These are phyloP conservation scores for Orius insidiosus DNA, from an alignment of 1,140 invertebrate genomes.

Conservation along the genomic window DNA sequence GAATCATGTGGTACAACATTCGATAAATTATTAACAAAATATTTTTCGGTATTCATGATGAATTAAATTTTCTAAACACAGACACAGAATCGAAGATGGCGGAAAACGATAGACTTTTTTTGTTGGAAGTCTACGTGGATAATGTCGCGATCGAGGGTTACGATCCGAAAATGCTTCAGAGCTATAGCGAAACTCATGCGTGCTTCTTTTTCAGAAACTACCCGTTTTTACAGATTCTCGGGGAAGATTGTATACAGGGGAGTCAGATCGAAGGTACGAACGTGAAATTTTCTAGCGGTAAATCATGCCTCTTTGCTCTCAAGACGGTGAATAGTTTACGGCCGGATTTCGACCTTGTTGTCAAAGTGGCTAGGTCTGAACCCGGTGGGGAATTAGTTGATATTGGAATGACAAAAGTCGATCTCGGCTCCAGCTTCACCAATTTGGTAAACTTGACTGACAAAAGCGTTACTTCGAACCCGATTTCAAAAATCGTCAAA, in stretches of 20 bases:
- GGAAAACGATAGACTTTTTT: slow-evolving; percentile 21
- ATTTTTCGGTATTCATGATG: no score
- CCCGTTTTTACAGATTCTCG: slow-evolving; percentile 25
- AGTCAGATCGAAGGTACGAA: slow-evolving; percentile 22
- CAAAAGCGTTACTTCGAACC: slow-evolving; percentile 17
- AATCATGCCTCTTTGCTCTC: slow-evolving; percentile 30
- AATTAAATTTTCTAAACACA: no score
- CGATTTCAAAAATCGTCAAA: slow-evolving; percentile 31
- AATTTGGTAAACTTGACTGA: slow-evolving; percentile 20
- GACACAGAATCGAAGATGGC: slow-evolving; percentile 1
- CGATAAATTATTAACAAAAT: no score
- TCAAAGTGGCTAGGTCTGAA: slow-evolving; percentile 20
- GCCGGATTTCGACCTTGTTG: slow-evolving; percentile 24
- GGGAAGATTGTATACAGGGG: slow-evolving; percentile 21
- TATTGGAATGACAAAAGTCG: slow-evolving; percentile 24
- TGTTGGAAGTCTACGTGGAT: slow-evolving; percentile 27
- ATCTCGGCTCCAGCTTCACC: slow-evolving; percentile 24
- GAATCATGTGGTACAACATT: no score
- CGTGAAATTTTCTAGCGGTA: slow-evolving; percentile 26
- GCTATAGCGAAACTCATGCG: slow-evolving; percentile 11
- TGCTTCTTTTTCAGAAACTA: slow-evolving; percentile 25
- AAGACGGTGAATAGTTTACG: slow-evolving; percentile 20
- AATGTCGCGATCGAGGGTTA: slow-evolving; percentile 25
- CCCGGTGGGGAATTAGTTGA: slow-evolving; percentile 18
- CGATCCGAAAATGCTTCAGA: slow-evolving; percentile 15